These are phyloP conservation scores for Leptobrachium leishanense DNA, from an alignment of 2,113 vertebrate genomes.

Conservation along the genomic window DNA sequence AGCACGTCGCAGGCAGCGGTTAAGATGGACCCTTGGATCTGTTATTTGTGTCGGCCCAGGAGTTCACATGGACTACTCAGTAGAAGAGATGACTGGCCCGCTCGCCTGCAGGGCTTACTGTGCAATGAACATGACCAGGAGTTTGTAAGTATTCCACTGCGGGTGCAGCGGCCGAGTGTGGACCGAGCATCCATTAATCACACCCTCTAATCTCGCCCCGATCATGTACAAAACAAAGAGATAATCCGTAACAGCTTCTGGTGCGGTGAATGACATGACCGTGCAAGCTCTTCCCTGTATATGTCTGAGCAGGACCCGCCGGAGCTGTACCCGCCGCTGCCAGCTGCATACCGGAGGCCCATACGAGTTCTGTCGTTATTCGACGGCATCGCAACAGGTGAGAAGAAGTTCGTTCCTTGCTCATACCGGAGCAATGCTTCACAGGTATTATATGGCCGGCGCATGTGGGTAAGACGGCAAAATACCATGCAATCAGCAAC, in stretches of 20 bases:
- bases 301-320: slow-evolving; percentile 76
- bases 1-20: slow-evolving; percentile 88
- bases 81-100: slow-evolving; percentile 87
- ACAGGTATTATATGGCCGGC: too few relatives aligned
- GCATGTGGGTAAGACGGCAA: too few relatives aligned
- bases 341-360: slow-evolving; percentile 86
- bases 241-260: too few relatives aligned
- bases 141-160: slow-evolving; percentile 83
- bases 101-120: slow-evolving; percentile 92
- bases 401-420: slow-evolving; percentile 25
- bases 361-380: slow-evolving; percentile 93
- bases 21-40: slow-evolving; percentile 96
- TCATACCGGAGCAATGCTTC: neutral
- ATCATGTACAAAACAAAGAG: neutral
- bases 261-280: too few relatives aligned
- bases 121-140: slow-evolving; percentile 96
- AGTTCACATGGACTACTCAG: slow-evolving; percentile 80
- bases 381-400: slow-evolving; percentile 94
- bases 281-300: too few relatives aligned
- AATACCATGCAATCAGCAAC: too few relatives aligned
- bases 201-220: neutral
- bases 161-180: too few relatives aligned
- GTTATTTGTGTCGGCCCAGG: slow-evolving; percentile 90
- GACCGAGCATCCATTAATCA: neutral
- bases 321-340: slow-evolving; percentile 84